Conservation (phyloP, 2,797 vertebrate species). For the Cryptoblepharus egeriae region DNA sequence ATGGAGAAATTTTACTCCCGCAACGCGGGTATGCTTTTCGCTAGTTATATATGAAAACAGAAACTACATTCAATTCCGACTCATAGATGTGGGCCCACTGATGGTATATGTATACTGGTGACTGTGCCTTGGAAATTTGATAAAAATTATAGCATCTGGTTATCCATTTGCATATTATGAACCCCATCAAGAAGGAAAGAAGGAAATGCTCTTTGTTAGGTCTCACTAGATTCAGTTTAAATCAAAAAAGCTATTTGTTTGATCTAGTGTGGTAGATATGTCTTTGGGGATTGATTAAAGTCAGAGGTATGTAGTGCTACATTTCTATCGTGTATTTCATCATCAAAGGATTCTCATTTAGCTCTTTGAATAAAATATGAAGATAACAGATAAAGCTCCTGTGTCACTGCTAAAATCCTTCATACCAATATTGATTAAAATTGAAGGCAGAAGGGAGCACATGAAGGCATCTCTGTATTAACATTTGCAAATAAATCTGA, state of each 20-base stretch:
- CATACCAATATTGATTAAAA: constrained; percentile 45
- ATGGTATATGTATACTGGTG: constrained; percentile 6
- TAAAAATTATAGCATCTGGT: constrained; percentile 50
- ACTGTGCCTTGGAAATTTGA: constrained; percentile 37
- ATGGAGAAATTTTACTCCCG: no score
- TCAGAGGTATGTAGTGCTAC: constrained; percentile 16
- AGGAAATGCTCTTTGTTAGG: constrained; percentile 44
- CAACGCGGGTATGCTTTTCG: no score
- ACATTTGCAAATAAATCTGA: constrained; percentile 27
- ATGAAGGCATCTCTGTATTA: constrained; percentile 45
- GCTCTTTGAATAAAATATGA: constrained; percentile 49
- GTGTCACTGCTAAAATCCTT: constrained; percentile 44
- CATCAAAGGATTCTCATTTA: constrained; percentile 60
- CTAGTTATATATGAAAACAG: no score
- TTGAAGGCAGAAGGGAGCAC: constrained; percentile 12
- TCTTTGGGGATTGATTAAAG: constrained; percentile 59
- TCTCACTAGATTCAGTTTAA: constrained; percentile 39
- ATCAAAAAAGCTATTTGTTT: constrained; percentile 57
- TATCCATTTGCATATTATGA: constrained; percentile 56
- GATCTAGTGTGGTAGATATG: constrained; percentile 38
- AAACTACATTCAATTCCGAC: no score
- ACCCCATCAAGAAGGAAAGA: neutral
- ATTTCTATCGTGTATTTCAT: constrained; percentile 49
- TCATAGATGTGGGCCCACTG: no score
- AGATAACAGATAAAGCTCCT: constrained; percentile 50